Evolutionary conservation across 2,888 invertebrate species (phyloP), one percentile per base, ranked within the genome.

Genomic region (Torymus aiolomorphi): DNA sequence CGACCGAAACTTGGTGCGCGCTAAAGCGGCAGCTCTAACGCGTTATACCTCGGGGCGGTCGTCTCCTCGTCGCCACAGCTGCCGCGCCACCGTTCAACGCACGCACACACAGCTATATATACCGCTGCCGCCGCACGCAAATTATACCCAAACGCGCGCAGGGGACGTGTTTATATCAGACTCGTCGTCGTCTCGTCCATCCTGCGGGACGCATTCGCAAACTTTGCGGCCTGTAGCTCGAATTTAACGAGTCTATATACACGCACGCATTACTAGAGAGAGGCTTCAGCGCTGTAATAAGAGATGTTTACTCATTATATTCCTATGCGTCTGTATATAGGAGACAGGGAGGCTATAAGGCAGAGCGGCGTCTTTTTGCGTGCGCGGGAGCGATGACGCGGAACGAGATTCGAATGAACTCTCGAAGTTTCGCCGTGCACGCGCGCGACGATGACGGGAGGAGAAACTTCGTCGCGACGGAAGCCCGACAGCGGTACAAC

Each of bases 321-420:
- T 70, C 57, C 63, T 79, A 74, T 70, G 57, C 49, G 59, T 49
- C 42, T 10, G 8, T 42, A 42, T 5, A 8, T 0, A 42, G 8
- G 42, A 42, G 42, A 8, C 8, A 8, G 42, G 8, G 42, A 42
- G 42, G 8, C 42, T 42, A 42, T 42, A 42, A 42, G 8, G 42
- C 5, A 31, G 31, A 31, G 5, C 5, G 31, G 0, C 54, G 52
- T 2, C 49, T 59, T 14, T 76, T 76, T 62, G 51, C 63, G 14
- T 16, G 56, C 10, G 3, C 20, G n/a, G 20, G 3, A 16, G 42
- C 51, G 75, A 66, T 62, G 61, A 62, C 62, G 76, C 73, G 63
- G 69, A 80, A 80, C 76, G 80, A 73, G 76, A 80, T 80, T 76
- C 80, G 67, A 80, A 80, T 80, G 76, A 80, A 80, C 76, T 80